These are phyloP conservation scores for Procavia capensis DNA, from an alignment of 2,113 vertebrate species.

Conservation along the genomic window DNA sequence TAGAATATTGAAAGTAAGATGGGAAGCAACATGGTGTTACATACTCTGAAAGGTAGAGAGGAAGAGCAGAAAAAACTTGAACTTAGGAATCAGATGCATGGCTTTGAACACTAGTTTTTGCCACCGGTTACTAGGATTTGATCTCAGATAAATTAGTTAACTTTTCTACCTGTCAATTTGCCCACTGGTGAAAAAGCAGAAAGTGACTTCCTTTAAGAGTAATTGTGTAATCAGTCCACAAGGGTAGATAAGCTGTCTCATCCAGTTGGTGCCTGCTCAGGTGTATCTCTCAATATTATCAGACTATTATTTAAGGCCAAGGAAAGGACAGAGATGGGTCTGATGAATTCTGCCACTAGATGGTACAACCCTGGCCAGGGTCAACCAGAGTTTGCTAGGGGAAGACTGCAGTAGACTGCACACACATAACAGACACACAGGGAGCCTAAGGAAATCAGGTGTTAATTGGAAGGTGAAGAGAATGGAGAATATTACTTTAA, in stretches of 20 bases:
- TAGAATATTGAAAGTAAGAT: not conserved
- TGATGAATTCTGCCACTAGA: not conserved
- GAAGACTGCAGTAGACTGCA: not conserved
- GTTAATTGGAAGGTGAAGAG: not conserved
- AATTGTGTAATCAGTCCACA: not conserved
- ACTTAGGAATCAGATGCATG: not conserved
- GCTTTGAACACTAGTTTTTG: not conserved
- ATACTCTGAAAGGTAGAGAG: not conserved
- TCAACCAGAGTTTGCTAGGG: not conserved
- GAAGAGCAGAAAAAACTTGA: not conserved
- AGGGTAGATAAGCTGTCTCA: not conserved
- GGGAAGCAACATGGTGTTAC: not conserved
- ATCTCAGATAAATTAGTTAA: not conserved
- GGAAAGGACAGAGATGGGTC: not conserved
- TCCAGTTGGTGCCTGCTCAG: not conserved
- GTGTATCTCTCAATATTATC: not conserved
- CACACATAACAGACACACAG: not conserved
- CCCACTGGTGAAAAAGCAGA: not conserved
- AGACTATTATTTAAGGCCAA: not conserved
- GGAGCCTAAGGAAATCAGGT: not conserved
- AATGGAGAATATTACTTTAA: not conserved
- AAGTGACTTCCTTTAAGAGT: not conserved
- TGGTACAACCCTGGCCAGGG: not conserved
- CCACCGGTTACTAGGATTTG: not conserved
- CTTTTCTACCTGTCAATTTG: not conserved